Evolutionary conservation across 2,113 vertebrate species (phyloP), one percentile per base, ranked within the genome.

Genomic region (Anguilla japonica): DNA sequence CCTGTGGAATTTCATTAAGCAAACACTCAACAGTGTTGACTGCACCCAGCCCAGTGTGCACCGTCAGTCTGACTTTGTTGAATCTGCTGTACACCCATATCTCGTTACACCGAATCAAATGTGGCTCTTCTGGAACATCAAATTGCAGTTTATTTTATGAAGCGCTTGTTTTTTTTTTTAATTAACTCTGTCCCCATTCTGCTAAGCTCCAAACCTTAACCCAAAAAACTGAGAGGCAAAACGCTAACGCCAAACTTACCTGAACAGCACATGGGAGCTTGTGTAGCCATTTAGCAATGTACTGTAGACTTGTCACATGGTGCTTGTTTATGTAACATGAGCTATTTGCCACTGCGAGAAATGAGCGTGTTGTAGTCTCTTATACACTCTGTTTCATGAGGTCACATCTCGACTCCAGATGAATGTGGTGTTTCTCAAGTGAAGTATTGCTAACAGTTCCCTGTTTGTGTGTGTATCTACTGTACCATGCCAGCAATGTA

Each of bases 1-100:
- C 79, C 83, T 88, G 85, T 80, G 40, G 85, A 84, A 56, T 87
- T 81, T 53, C 79, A 81, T 78, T 80, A 81, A 88, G 86, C 88
- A 80, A 86, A 82, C 79, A 75, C 53, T 87, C 75, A 79, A 50
- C 86, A 20, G 67, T 71, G 9, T n/a, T 41, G 79, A 80, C 41
- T 85, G 8, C 50, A 80, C 79, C 75, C 85, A 67, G 22, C 22
- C 26, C 71, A 13, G 71, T n/a, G 26, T 13, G 26, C 43, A 8
- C 71, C 2, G 26, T 75, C 26, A 75, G 71, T 75, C 5, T 75
- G n/a, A 75, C 71, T 20, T 34, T 75, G 11, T 75, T 13, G n/a
- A 13, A 75, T n/a, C 2, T 75, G 16, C 71, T 75, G 71, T 34
- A 75, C 71, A 75, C n/a, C 71, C 71, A 13, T 34, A 75, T 75